Percentiles rank a stretch among this genome's conserved stretches.
These are phyloP conservation scores for Drosophila funebris DNA, from an alignment of 1,140 invertebrate genomes.

Conservation along the genomic window DNA sequence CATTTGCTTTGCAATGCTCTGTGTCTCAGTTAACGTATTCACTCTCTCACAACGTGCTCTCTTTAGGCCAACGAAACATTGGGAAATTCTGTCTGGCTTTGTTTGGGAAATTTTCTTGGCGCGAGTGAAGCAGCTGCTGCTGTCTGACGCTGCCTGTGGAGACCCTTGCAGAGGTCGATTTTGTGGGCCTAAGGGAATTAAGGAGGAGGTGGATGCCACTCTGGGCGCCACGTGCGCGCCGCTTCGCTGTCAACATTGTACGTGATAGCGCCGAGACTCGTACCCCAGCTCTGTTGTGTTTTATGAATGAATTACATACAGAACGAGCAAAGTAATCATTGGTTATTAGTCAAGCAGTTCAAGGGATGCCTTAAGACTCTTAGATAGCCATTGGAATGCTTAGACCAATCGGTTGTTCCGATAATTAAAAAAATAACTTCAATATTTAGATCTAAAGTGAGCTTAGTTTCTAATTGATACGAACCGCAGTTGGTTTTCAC, in stretches of 20 bases:
- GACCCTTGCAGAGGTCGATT: not conserved
- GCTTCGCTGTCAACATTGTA: slow-evolving; percentile 52
- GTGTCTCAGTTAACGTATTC: slow-evolving; percentile 7
- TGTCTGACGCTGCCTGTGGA: not conserved
- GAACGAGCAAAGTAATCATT: slow-evolving; percentile 55
- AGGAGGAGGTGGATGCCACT: not conserved
- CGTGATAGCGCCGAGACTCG: slow-evolving; percentile 41
- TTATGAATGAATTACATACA: slow-evolving; percentile 69
- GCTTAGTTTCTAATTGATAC: slow-evolving; percentile 8
- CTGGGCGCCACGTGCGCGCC: slow-evolving; percentile 55
- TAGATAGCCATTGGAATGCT: not conserved
- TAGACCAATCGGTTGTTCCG: not conserved
- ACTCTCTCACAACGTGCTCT: slow-evolving; percentile 37
- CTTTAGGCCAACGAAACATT: slow-evolving; percentile 35
- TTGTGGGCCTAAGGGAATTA: not conserved
- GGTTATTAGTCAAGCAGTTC: slow-evolving; percentile 23
- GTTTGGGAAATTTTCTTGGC: slow-evolving; percentile 69
- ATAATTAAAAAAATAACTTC: not conserved
- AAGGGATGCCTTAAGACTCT: not conserved
- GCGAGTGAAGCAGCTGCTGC: not conserved
- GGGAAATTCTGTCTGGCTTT: slow-evolving; percentile 65
- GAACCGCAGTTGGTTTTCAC: no score
- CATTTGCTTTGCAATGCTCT: slow-evolving; percentile 1
- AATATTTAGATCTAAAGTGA: not conserved
- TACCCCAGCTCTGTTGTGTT: slow-evolving; percentile 25